These are phyloP conservation scores for Toxotes chatareus DNA, from an alignment of 2,113 vertebrate species.

Conservation along the genomic window DNA sequence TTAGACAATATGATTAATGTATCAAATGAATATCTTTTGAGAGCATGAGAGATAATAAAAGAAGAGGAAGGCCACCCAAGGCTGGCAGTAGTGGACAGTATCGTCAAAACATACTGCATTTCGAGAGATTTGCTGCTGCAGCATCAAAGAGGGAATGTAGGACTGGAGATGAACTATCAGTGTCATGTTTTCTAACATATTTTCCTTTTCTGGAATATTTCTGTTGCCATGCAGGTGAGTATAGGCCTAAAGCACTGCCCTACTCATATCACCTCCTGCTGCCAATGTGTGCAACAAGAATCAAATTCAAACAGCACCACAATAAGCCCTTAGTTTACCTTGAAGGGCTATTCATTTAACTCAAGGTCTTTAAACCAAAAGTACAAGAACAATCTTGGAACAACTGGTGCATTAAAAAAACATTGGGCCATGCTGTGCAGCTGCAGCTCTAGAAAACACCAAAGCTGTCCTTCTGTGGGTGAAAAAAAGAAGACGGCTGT, in stretches of 20 bases:
- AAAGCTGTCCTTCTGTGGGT: constrained; percentile 12
- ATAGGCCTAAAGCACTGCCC: background rate
- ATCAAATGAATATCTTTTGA: background rate
- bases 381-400: background rate
- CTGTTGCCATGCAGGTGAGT: background rate
- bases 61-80: too few relatives aligned
- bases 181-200: background rate
- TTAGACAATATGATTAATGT: background rate
- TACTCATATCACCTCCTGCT: background rate
- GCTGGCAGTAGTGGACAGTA: background rate
- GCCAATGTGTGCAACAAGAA: background rate
- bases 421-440: background rate
- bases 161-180: background rate
- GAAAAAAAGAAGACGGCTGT: background rate
- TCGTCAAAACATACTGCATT: background rate
- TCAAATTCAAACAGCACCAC: constrained; percentile 9
- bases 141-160: background rate
- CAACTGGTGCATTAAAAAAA: background rate
- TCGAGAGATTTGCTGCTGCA: background rate
- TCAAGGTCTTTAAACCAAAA: constrained; percentile 19
- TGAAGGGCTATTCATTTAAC: background rate
- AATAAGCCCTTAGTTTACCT: background rate
- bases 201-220: background rate
- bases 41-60: background rate
- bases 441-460: constrained; percentile 25